A percentile compares a stretch with the other conserved stretches of the same genome.
Conservation (phyloP, 2,888 invertebrate species). For the Eurytoma adleriae region DNA sequence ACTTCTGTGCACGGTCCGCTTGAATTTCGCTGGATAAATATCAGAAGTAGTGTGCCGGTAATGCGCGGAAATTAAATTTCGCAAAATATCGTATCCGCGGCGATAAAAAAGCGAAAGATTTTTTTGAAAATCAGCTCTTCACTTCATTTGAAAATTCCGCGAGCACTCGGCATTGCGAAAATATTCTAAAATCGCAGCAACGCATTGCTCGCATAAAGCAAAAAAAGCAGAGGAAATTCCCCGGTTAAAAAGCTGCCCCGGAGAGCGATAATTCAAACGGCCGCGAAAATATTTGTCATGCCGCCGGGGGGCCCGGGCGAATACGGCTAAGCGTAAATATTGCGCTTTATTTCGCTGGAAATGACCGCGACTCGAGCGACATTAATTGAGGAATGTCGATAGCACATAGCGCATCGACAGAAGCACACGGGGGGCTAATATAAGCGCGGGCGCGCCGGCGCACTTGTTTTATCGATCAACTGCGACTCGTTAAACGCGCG, state of each 20-base stretch:
- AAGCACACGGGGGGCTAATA: conserved; percentile 16
- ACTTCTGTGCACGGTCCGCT: too few relatives aligned
- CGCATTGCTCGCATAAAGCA: not conserved
- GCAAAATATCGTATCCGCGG: too few relatives aligned
- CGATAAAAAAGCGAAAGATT: too few relatives aligned
- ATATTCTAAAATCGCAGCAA: not conserved
- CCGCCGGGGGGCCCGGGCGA: not conserved
- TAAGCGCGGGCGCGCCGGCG: not conserved
- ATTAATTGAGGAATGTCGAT: conserved; percentile 56
- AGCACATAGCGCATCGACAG: conserved; percentile 22
- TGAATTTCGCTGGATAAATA: too few relatives aligned
- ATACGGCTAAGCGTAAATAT: conserved; percentile 42
- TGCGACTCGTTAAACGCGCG: conserved; percentile 22
- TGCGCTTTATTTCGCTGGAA: conserved; percentile 35
- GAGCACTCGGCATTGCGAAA: too few relatives aligned
- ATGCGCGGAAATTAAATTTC: too few relatives aligned
- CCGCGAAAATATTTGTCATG: conserved; percentile 44
- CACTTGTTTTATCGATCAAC: conserved; percentile 49
- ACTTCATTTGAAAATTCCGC: too few relatives aligned
- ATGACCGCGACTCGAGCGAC: conserved; percentile 7
- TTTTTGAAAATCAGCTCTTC: too few relatives aligned
- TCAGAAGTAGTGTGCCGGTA: too few relatives aligned
- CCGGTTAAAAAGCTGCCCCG: not conserved
- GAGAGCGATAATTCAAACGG: conserved; percentile 33
- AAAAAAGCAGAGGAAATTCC: not conserved